These are phyloP conservation scores for Pitangus sulphuratus DNA, from an alignment of 2,797 vertebrate genomes.

Conservation along the genomic window DNA sequence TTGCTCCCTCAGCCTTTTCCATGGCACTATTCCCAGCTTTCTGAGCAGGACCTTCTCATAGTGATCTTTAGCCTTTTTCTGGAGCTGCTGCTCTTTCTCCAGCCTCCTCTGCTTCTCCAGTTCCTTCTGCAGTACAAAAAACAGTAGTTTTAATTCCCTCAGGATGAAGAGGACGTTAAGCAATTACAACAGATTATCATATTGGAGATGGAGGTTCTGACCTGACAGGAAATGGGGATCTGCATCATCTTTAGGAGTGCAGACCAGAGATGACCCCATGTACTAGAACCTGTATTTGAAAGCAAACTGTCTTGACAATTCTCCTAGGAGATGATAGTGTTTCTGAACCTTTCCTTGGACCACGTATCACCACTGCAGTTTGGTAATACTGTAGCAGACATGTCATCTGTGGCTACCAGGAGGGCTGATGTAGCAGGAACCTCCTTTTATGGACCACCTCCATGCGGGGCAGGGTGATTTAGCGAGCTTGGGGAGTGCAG, in stretches of 20 bases:
- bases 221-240: neutral
- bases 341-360: neutral
- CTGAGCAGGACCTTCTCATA: conserved; percentile 80
- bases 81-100: conserved; percentile 79
- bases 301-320: neutral
- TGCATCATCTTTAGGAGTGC: neutral
- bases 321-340: neutral
- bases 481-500: neutral
- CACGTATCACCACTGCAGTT: neutral
- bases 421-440: neutral
- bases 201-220: neutral
- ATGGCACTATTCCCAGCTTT: conserved; percentile 84
- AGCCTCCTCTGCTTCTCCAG: conserved; percentile 83
- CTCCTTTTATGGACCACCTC: neutral
- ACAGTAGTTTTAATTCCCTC: neutral
- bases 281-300: neutral
- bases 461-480: neutral
- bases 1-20: conserved; percentile 84
- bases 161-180: neutral
- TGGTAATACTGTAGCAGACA: neutral
- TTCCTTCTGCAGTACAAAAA: conserved; percentile 80
- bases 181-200: neutral
- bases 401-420: neutral
- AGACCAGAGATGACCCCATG: neutral
- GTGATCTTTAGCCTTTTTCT: conserved; percentile 80